Conservation (phyloP, 1,140 invertebrate genomes). For the Drosophila ercepeae region DNA sequence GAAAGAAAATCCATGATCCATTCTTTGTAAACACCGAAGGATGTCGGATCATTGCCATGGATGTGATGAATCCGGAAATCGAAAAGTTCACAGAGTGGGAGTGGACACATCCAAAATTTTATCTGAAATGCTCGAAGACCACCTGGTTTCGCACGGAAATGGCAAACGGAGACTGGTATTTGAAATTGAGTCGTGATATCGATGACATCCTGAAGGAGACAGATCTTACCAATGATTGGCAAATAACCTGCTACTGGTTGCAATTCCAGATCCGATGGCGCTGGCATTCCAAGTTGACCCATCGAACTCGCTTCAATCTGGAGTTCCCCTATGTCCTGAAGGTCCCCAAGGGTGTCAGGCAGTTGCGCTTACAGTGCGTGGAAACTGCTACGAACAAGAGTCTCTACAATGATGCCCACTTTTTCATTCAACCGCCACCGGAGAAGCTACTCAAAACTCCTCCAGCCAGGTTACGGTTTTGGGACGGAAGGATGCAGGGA, state of each 20-base stretch:
- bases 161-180: slow-evolving; percentile 5
- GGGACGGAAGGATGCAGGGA: not conserved
- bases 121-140: not conserved
- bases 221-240: not conserved
- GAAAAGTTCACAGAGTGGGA: not conserved
- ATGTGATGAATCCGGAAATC: slow-evolving; percentile 33
- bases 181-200: slow-evolving; percentile 6
- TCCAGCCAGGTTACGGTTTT: not conserved
- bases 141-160: slow-evolving; percentile 26
- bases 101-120: not conserved
- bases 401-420: slow-evolving; percentile 22
- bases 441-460: not conserved
- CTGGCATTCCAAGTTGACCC: not conserved
- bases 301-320: not conserved
- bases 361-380: slow-evolving; percentile 3
- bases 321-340: slow-evolving; percentile 5
- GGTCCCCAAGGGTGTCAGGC: not conserved
- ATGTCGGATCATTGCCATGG: slow-evolving; percentile 29
- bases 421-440: slow-evolving; percentile 26
- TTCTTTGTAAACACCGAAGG: slow-evolving; percentile 39
- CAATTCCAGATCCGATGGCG: not conserved
- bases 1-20: slow-evolving; percentile 9
- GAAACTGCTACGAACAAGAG: not conserved
- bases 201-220: slow-evolving; percentile 1
- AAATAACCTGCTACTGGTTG: slow-evolving; percentile 12